A percentile compares a stretch with the other conserved stretches of the same genome.
phyloP scores from a whole-genome alignment of 2,888 invertebrate species.

The Anoplius nigerrimus region DNA sequence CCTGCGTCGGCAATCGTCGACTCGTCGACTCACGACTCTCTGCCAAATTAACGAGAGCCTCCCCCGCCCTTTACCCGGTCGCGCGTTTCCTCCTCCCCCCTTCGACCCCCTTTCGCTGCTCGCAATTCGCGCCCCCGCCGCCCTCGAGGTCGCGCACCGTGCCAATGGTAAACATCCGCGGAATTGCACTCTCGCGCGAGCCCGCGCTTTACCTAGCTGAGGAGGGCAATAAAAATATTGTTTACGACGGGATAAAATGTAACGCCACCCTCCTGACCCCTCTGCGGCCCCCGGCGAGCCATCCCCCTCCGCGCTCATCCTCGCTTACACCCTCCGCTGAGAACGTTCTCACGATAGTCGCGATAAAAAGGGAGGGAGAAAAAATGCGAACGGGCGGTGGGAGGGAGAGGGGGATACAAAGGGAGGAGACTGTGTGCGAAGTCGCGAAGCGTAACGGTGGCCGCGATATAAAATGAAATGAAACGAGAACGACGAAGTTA shows the following conservation, averaged over 20 bases:
- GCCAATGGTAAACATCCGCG: constrained; percentile 22
- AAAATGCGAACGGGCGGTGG: neutral
- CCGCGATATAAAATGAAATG: constrained; percentile 27
- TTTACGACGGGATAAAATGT: constrained; percentile 46
- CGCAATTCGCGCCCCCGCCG: too few species aligned
- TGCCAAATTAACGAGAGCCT: too few species aligned
- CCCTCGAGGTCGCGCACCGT: too few species aligned
- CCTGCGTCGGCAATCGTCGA: too few species aligned
- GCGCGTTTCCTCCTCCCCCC: too few species aligned
- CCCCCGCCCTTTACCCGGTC: too few species aligned
- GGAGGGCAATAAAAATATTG: constrained; percentile 51
- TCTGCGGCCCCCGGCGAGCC: neutral
- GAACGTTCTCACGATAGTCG: constrained; percentile 2
- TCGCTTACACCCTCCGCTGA: constrained; percentile 1
- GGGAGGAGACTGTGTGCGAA: constrained; percentile 8
- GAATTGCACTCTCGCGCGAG: constrained; percentile 28
- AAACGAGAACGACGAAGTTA: constrained; percentile 30
- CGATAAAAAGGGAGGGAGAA: constrained; percentile 30
- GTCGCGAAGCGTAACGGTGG: constrained; percentile 32
- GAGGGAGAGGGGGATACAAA: neutral
- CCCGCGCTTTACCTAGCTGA: constrained; percentile 28
- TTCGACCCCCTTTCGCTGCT: too few species aligned
- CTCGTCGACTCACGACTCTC: too few species aligned
- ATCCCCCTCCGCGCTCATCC: neutral
- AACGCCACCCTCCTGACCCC: constrained; percentile 3